These are phyloP conservation scores for Crypturellus tataupa DNA, from an alignment of 2,797 vertebrate species.

Conservation along the genomic window DNA sequence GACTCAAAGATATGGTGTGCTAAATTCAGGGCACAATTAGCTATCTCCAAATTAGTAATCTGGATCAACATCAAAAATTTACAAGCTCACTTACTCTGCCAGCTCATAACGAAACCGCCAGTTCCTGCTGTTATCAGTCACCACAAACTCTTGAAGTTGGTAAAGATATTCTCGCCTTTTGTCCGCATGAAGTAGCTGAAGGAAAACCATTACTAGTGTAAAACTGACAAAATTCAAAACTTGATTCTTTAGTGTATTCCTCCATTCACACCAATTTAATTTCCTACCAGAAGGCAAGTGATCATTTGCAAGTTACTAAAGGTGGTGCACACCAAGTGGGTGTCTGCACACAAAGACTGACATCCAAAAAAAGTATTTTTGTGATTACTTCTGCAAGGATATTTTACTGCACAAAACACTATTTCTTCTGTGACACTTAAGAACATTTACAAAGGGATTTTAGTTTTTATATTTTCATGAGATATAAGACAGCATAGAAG, in stretches of 20 bases:
- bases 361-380: neutral
- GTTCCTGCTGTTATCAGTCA: conserved; percentile 83
- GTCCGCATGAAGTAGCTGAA: conserved; percentile 82
- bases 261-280: neutral
- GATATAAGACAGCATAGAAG: neutral
- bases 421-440: neutral
- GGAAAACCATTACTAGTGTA: neutral
- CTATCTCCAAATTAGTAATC: neutral
- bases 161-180: conserved; percentile 84
- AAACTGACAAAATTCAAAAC: neutral
- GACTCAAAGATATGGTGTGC: neutral
- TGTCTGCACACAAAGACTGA: neutral
- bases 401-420: neutral
- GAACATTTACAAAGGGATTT: neutral
- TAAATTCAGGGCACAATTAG: neutral
- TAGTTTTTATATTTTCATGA: neutral
- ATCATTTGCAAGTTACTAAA: neutral
- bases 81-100: conserved; percentile 80
- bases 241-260: neutral
- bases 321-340: neutral
- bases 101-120: conserved; percentile 83
- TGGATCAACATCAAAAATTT: conserved; percentile 16
- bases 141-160: conserved; percentile 84
- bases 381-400: neutral
- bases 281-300: neutral